phyloP scores from a whole-genome alignment of 1,140 invertebrate genomes.

The Melanaphis sacchari region DNA sequence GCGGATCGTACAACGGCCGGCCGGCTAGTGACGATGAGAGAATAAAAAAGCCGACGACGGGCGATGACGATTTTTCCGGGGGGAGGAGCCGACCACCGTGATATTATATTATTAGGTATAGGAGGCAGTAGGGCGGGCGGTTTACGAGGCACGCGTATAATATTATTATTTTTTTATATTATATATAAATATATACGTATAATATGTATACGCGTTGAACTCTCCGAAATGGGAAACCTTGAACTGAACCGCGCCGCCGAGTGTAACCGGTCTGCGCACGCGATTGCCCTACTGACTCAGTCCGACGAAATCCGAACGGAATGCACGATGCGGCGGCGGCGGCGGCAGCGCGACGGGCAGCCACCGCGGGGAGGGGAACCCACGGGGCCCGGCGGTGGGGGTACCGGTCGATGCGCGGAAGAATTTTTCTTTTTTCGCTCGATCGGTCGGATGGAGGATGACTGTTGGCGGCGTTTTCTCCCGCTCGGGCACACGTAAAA shows the following conservation, averaged over 20 bases:
- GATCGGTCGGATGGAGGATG: not conserved
- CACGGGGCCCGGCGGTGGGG: not conserved
- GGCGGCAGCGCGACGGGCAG: not conserved
- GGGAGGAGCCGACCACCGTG: slow-evolving; percentile 1
- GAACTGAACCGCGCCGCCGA: slow-evolving; percentile 48
- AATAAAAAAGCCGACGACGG: not conserved
- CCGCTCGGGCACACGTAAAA: not conserved
- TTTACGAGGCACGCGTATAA: not conserved
- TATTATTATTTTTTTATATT: not conserved
- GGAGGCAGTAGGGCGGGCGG: not conserved
- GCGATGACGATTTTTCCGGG: slow-evolving; percentile 1
- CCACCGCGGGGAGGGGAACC: not conserved
- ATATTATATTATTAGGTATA: not conserved
- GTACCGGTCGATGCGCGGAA: not conserved
- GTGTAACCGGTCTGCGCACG: slow-evolving; percentile 36
- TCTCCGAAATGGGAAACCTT: slow-evolving; percentile 52
- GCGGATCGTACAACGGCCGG: not conserved
- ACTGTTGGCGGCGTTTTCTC: slow-evolving; percentile 5
- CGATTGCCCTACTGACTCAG: slow-evolving; percentile 57
- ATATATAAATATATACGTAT: not conserved
- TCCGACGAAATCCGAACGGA: slow-evolving; percentile 50
- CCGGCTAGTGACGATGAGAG: not conserved
- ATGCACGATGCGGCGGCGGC: not conserved
- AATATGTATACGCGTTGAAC: slow-evolving; percentile 15
- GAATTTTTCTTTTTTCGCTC: not conserved